A percentile compares a stretch with the other conserved stretches of the same genome.
These are phyloP conservation scores for Dipodomys merriami DNA, from an alignment of 2,113 vertebrate species.

Conservation along the genomic window DNA sequence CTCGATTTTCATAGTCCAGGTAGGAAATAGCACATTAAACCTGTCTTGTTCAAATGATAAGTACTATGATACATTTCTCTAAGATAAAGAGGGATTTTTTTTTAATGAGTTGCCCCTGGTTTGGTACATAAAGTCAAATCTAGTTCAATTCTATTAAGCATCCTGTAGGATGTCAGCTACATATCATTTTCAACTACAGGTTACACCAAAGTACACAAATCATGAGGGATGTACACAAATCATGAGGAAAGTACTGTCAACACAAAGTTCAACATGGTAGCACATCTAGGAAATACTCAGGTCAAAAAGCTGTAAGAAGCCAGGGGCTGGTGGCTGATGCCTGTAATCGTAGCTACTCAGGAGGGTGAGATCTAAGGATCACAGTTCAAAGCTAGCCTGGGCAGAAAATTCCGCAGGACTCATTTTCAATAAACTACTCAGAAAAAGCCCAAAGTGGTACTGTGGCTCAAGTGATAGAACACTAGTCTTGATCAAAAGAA, in stretches of 20 bases:
- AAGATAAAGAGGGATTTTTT: conserved; percentile 13
- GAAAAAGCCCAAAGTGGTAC: too few relatives aligned
- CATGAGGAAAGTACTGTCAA: neutral
- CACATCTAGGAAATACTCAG: neutral
- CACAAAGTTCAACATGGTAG: neutral
- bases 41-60: conserved; percentile 17
- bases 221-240: neutral
- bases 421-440: too few relatives aligned
- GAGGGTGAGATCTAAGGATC: too few relatives aligned
- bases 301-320: neutral
- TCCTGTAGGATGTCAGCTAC: neutral
- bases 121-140: neutral
- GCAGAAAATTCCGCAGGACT: too few relatives aligned
- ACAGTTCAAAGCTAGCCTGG: too few relatives aligned
- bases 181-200: neutral
- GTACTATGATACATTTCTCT: neutral
- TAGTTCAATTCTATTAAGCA: neutral
- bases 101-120: neutral
- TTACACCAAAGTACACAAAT: neutral
- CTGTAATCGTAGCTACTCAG: too few relatives aligned
- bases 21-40: conserved; percentile 38
- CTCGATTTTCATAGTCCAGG: conserved; percentile 42
- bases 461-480: too few relatives aligned
- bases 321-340: too few relatives aligned
- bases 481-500: too few relatives aligned